Base-by-base conservation (phyloP, 1,140 invertebrate species). In the Drosophila athabasca region DNA sequence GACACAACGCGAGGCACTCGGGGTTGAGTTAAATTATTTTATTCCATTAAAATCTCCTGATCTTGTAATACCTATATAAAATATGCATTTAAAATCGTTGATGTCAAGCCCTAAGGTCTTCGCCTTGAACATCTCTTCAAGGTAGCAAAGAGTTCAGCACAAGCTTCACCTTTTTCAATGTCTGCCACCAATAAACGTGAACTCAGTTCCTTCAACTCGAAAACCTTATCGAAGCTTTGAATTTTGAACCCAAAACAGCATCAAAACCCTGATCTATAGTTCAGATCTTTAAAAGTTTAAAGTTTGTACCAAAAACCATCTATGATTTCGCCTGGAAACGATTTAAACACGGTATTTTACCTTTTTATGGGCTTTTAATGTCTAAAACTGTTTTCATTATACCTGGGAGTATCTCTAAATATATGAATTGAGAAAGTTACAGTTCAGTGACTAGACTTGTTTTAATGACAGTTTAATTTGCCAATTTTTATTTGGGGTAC, bases 391-490 rank as follows among this genome's bases (percentile, higher is more conserved):
- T 31, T 51, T 55, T 61, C 26, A 13, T 58, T 59, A n/a, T 62
- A 19, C 54, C 19, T 26, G 4, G 4, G 24, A 26, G 24, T 44
- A 22, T 46, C 31, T 76, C 51, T 17, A 9, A 35, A 35, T 11
- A 39, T 29, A 19, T 41, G 49, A 50, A 48, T 57, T 44, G 35
- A 58, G 41, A 61, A 62, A 68, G 52, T 84, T 64, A 24, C 29
- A 58, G 46, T 49, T 60, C 61, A 50, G 61, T 59, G 61, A 64
- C 59, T 76, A 5, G 17, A 50, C 46, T 62, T 19, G 58, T 78
- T 44, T 83, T 87, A 88, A 87, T 79, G 76, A 31, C 83, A 76
- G 66, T 88, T 88, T 83, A 88, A 87, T 87, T 88, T 88, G 67
- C 48, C 74, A 87, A 72, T 66, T 55, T 54, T 73, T 26, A 52